These are phyloP conservation scores for Diabrotica virgifera DNA, from an alignment of 1,140 invertebrate species.

Conservation along the genomic window DNA sequence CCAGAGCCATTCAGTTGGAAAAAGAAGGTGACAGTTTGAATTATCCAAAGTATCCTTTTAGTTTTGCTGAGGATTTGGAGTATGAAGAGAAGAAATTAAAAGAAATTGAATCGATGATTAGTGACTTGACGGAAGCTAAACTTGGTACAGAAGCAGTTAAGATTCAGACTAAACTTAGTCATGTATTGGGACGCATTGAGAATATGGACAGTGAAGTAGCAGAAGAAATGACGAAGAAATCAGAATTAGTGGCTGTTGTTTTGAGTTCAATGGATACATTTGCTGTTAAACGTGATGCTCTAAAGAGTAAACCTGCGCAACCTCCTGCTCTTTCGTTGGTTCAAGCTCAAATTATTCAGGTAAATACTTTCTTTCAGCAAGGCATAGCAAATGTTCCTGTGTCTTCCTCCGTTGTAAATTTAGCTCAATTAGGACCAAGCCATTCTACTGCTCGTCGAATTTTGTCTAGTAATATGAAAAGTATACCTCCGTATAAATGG, in stretches of 20 bases:
- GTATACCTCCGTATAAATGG: background rate
- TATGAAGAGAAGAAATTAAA: background rate
- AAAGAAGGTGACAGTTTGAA: slow-evolving; percentile 11
- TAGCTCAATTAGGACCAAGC: background rate
- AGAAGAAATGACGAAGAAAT: background rate
- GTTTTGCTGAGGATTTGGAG: background rate
- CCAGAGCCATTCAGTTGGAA: slow-evolving; percentile 3
- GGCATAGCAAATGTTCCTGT: too few species aligned
- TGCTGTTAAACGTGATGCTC: background rate
- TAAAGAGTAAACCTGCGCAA: background rate
- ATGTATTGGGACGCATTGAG: background rate
- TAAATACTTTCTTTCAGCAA: too few species aligned
- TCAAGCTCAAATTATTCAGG: background rate
- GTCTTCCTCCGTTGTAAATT: background rate
- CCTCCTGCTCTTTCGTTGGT: background rate
- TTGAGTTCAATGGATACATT: slow-evolving; percentile 3
- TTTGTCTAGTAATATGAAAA: background rate
- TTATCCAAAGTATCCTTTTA: slow-evolving; percentile 16
- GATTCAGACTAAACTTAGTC: background rate
- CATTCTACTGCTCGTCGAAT: background rate
- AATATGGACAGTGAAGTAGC: background rate
- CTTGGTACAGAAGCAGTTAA: background rate
- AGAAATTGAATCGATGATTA: slow-evolving; percentile 1
- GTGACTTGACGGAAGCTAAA: background rate
- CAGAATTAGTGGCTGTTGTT: background rate